Base-by-base conservation (phyloP, 1,140 invertebrate genomes). In the Bradynema listronoti region DNA sequence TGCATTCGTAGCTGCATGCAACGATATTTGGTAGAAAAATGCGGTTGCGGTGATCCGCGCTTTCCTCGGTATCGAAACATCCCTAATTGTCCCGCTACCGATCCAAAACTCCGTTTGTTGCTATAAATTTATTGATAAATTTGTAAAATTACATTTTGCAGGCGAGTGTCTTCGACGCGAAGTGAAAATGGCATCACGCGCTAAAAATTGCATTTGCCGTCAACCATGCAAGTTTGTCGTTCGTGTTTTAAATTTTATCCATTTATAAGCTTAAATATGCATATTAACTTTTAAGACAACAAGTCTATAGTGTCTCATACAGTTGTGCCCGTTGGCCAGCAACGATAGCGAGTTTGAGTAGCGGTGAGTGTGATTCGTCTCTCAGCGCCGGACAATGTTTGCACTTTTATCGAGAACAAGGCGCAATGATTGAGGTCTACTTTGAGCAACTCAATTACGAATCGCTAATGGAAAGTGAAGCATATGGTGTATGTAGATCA, bases 1-100 rank as follows among this genome's bases (percentile, higher is more conserved):
- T 75, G 73, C 46, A 72, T 77, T 42, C 51, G 75, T 27, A 72
- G 68, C 63, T 76, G 73, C 49, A 73, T 76, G 22, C 73, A 76
- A 56, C 60, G 61, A 34, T 61, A 73, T 56, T 43, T 76, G 27
- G 63, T 75, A 11, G 43, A 56, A 16, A 65, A 59, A 41, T 76
- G 73, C 52, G 73, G 75, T 14, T 76, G 73, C 53, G 73, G 73
- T 27, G 66, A 77, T 60, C 75, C 75, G 0, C 34, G 73, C 16
- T 76, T 75, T 56, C 73, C 73, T 9, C 56, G 51, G 7, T 78
- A 73, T 45, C 29, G 56, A 49, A 65, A 72, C 32, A 59, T 42
- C 11, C 59, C 66, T 22, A 78, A 78, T 51, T 76, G 73, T 43
- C 73, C 75, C 3, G 73, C 78, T 0, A 75, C 69, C 57, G 67